Conservation (phyloP, 2,888 invertebrate species). For the Drepana falcataria region DNA sequence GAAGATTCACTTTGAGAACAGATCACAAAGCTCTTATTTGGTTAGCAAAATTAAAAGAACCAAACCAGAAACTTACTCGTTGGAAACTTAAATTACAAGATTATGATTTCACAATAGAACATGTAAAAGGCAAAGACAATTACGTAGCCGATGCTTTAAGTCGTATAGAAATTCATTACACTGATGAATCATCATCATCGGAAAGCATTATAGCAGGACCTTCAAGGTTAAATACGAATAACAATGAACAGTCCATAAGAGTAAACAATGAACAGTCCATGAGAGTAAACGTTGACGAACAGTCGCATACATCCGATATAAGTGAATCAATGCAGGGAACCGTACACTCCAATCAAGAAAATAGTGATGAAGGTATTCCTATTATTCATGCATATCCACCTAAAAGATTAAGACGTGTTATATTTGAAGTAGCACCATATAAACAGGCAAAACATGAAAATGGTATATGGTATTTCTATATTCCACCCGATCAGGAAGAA, state of each 20-base stretch:
- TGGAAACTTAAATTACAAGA: conserved; percentile 14
- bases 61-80: conserved; percentile 9
- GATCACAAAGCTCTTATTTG: neutral
- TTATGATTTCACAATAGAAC: conserved; percentile 8
- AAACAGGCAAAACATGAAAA: conserved; percentile 2
- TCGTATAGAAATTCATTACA: conserved; percentile 4
- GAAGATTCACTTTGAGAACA: neutral
- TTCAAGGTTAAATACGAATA: neutral
- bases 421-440: conserved; percentile 8
- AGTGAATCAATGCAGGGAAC: neutral
- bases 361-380: conserved; percentile 3
- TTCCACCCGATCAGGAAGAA: conserved; percentile 3
- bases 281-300: no score
- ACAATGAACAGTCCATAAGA: no score
- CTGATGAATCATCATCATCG: no score
- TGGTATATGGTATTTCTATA: conserved; percentile 7
- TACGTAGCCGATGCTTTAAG: conserved; percentile 4
- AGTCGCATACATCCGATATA: neutral
- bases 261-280: no score
- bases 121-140: neutral
- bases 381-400: conserved; percentile 4
- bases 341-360: conserved; percentile 1
- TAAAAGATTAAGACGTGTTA: neutral
- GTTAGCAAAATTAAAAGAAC: conserved; percentile 11
- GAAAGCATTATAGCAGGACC: neutral